Conservation (phyloP, 2,888 invertebrate genomes). For the Hyposoter dolosus region DNA sequence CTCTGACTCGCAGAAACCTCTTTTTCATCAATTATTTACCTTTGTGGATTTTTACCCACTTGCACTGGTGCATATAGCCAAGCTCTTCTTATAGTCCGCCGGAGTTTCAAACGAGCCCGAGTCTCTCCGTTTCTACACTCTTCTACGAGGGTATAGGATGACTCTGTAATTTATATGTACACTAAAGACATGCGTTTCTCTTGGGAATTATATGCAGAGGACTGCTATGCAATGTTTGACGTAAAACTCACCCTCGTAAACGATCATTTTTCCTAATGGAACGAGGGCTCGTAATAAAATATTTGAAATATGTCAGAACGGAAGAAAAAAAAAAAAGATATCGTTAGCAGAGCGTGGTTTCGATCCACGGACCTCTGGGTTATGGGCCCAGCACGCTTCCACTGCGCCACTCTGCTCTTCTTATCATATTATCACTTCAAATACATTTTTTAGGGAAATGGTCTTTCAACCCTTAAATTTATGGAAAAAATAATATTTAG, state of each 20-base stretch:
- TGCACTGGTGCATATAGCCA: constrained; percentile 12
- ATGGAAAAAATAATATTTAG: constrained; percentile 83
- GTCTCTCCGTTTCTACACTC: neutral
- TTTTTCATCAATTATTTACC: constrained; percentile 53
- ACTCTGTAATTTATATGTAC: constrained; percentile 15
- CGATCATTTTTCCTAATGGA: constrained; percentile 1
- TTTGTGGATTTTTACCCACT: constrained; percentile 50
- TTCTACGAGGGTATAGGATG: constrained; percentile 55
- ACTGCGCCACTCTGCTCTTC: constrained; percentile 78
- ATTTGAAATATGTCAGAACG: neutral
- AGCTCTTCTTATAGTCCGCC: neutral
- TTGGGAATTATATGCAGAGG: constrained; percentile 29
- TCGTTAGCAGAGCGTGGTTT: constrained; percentile 93
- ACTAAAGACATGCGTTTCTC: neutral
- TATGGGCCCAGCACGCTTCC: constrained; percentile 81
- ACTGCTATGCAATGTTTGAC: constrained; percentile 40
- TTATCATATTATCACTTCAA: constrained; percentile 65
- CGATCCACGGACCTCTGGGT: constrained; percentile 83
- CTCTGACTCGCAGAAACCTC: constrained; percentile 11
- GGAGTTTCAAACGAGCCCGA: neutral
- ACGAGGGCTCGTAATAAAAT: neutral
- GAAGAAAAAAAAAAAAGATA: constrained; percentile 3
- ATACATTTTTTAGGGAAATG: neutral
- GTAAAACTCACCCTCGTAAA: constrained; percentile 8
- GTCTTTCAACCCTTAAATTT: neutral